These are phyloP conservation scores for Rynchops niger DNA, from an alignment of 2,113 vertebrate species.

Conservation along the genomic window DNA sequence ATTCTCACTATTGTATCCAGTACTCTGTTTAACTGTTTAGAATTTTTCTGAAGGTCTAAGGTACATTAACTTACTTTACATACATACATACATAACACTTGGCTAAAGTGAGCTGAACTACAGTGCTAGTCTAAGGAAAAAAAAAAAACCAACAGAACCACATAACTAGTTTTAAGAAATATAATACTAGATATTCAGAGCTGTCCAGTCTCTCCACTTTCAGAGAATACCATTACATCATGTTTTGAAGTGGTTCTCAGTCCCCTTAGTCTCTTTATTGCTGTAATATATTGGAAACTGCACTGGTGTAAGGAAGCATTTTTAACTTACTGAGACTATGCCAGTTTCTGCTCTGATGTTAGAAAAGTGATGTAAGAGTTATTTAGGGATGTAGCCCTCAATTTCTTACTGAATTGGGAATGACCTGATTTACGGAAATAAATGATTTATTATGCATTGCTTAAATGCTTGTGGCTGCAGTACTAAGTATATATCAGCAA, in stretches of 20 bases:
- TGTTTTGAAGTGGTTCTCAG: neutral
- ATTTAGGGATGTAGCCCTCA: conserved; percentile 7
- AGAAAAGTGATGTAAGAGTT: conserved; percentile 46
- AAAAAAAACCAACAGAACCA: neutral
- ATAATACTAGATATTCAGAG: neutral
- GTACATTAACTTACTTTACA: neutral
- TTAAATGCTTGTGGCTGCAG: conserved; percentile 1
- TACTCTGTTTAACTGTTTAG: neutral
- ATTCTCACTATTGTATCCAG: neutral
- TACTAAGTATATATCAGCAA: neutral
- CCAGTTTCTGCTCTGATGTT: conserved; percentile 6
- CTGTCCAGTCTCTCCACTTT: neutral
- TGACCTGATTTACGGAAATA: conserved; percentile 48
- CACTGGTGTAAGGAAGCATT: neutral
- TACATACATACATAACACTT: neutral
- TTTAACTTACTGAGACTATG: neutral
- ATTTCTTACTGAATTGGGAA: neutral
- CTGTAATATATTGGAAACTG: neutral
- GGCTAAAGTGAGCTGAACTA: neutral
- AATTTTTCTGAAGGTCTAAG: neutral
- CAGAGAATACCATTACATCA: neutral
- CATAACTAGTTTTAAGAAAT: neutral
- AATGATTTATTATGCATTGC: neutral
- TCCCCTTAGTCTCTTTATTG: neutral
- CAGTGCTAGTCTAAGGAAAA: neutral